Percentiles rank a stretch among this genome's conserved stretches.
Conservation (phyloP, 2,797 vertebrate species). For the Cryptoprocta ferox region DNA sequence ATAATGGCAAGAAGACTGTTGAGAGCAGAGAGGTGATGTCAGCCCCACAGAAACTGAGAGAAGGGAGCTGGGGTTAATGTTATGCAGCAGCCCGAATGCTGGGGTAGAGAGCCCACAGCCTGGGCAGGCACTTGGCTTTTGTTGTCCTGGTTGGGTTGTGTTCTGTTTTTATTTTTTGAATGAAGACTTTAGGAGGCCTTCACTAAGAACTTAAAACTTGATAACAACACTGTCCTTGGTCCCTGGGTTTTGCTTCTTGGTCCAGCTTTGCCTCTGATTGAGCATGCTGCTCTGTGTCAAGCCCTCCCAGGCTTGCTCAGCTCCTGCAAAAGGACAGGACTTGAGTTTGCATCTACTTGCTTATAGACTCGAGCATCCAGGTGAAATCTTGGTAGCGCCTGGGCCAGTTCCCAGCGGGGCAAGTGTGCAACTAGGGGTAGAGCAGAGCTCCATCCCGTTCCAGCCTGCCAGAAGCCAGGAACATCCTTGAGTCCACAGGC, state of each 20-base stretch:
- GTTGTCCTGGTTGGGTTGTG: neutral
- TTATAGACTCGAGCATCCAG: neutral
- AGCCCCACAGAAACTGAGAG: constrained; percentile 89
- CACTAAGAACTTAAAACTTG: neutral
- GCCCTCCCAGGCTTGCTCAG: rapidly evolving
- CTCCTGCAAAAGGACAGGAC: neutral
- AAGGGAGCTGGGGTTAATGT: constrained; percentile 91
- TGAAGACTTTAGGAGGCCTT: neutral
- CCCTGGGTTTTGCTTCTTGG: neutral
- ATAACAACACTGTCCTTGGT: neutral
- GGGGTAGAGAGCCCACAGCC: constrained; percentile 79
- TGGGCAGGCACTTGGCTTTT: constrained; percentile 36
- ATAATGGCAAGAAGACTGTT: constrained; percentile 86
- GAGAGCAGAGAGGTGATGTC: constrained; percentile 88
- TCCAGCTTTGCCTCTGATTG: rapidly evolving
- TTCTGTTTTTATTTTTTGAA: constrained; percentile 47
- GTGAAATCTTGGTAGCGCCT: neutral
- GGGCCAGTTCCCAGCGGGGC: neutral
- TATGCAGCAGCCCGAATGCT: constrained; percentile 90
- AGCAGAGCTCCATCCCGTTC: neutral
- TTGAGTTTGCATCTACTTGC: neutral
- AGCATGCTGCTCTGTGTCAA: rapidly evolving
- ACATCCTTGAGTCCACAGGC: neutral
- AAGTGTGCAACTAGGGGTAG: neutral
- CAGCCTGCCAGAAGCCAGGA: neutral